Evolutionary conservation across 2,113 vertebrate species (phyloP), one percentile per base, ranked within the genome.

Genomic region (Xiphorhynchus elegans): DNA sequence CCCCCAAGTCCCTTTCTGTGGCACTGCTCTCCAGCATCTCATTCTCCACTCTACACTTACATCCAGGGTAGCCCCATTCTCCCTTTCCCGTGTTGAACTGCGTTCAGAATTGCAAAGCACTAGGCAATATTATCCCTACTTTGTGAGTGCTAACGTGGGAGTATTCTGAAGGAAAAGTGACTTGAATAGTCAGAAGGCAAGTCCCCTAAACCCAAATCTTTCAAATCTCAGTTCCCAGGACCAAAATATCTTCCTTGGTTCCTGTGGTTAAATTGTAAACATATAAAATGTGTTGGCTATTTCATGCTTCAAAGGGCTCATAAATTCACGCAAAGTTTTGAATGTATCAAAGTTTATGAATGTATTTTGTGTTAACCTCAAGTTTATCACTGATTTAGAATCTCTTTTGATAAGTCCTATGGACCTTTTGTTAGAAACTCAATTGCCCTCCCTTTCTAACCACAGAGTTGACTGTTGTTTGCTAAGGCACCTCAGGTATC

Each of bases 91-190:
- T 63, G 37, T 19, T 19, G 26, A 63, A 63, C 17, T 63, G 37
- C 35, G 28, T 16, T 82, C 26, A 13, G 33, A 33, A 62, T 72
- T 87, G 64, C 35, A 95, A 42, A 60, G 69, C 11, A 63, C 39
- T 63, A 39, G 55, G 14, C 59, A n/a, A 29, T 0, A 0, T 49
- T 75, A 55, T 55, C 10, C 17, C 16, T 10, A 50, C 15, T 39
- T 84, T 58, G 35, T n/a, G 26, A 69, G 37, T 33, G 28, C 42
- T 72, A 21, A 50, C 66, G 10, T 16, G 46, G 24, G 26, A 55
- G 35, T 3, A 59, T 17, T 69, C 50, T 56, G 67, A 66, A 72
- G 13, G 9, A 5, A 49, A 70, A 76, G 66, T 29, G 2, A 42
- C 13, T 39, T 67, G 35, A 86, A 80, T 4, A 83, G 35, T 37